These are phyloP conservation scores for Phalanger gymnotis DNA, from an alignment of 2,797 vertebrate species.

Conservation along the genomic window DNA sequence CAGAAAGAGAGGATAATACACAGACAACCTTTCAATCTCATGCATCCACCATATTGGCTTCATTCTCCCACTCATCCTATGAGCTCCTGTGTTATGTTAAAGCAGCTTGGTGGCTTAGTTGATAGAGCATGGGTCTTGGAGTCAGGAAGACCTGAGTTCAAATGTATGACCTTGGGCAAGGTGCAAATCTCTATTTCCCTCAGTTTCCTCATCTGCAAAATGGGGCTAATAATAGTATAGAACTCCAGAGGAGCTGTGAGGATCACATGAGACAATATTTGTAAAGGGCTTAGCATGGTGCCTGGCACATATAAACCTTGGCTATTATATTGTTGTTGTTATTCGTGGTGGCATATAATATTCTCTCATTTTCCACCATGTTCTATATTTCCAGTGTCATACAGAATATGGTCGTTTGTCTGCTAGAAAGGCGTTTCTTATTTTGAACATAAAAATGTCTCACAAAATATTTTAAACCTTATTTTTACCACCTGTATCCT, in stretches of 20 bases:
- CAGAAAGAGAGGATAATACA: background rate
- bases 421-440: background rate
- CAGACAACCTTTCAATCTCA: background rate
- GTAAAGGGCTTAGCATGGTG: background rate
- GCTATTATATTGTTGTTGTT: background rate
- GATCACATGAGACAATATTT: background rate
- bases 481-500: background rate
- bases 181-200: background rate
- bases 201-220: background rate
- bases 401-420: background rate
- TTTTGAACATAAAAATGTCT: background rate
- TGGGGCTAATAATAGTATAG: background rate
- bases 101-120: background rate
- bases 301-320: background rate
- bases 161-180: background rate
- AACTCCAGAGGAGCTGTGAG: background rate
- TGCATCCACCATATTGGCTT: background rate
- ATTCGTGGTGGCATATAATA: background rate
- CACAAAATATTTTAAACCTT: background rate
- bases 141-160: background rate
- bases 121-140: background rate
- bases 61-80: background rate
- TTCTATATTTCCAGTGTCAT: background rate
- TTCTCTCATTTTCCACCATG: background rate
- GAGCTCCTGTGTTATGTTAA: background rate